phyloP scores from a whole-genome alignment of 2,888 invertebrate genomes.

The Eueremaeus valkanovi region DNA sequence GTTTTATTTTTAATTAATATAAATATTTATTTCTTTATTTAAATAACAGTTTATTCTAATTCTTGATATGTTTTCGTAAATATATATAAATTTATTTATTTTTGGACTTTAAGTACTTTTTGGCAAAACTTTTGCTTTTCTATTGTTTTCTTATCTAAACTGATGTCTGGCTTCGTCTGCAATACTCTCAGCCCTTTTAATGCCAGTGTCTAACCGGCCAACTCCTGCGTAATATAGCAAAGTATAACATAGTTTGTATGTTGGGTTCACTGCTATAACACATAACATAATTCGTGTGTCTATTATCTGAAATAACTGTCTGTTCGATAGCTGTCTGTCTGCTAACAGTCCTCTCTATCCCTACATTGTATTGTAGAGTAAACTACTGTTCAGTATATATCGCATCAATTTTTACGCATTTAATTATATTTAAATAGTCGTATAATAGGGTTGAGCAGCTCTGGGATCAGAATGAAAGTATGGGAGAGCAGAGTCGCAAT shows the following conservation, averaged over 20 bases:
- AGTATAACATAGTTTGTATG: no score
- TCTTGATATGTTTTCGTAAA: no score
- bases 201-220: background rate
- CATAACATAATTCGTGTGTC: background rate
- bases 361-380: background rate
- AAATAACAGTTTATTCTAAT: no score
- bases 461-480: background rate
- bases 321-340: background rate
- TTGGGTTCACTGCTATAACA: no score
- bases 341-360: background rate
- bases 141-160: background rate
- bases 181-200: background rate
- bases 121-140: background rate
- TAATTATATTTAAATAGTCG: background rate
- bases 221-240: background rate
- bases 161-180: background rate
- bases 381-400: background rate
- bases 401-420: background rate
- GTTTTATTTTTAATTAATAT: no score
- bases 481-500: background rate
- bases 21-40: no score
- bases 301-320: background rate
- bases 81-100: no score
- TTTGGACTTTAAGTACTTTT: no score
- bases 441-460: background rate